phyloP scores from a whole-genome alignment of 2,113 vertebrate species.

The Pleuronectes platessa region DNA sequence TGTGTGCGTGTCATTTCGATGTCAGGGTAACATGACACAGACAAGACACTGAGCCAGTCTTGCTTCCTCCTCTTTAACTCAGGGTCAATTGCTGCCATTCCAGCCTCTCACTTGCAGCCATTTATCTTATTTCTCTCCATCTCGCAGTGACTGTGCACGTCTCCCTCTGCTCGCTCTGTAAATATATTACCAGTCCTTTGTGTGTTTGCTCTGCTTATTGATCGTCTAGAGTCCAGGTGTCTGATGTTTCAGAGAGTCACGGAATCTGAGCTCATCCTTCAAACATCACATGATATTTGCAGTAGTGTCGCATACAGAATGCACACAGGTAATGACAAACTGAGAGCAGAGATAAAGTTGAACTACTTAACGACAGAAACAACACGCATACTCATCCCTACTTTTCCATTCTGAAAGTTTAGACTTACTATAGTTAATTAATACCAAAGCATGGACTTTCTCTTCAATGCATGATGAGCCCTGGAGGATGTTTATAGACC shows the following conservation, averaged over 20 bases:
- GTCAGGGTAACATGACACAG: constrained; percentile 31
- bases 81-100: constrained; percentile 52
- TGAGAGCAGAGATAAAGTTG: constrained; percentile 16
- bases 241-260: constrained; percentile 49
- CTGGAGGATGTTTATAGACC: neutral
- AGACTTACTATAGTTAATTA: neutral
- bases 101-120: constrained; percentile 33
- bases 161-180: constrained; percentile 57
- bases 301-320: constrained; percentile 22
- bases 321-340: constrained; percentile 41
- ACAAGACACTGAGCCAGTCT: constrained; percentile 23
- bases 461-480: no score
- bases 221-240: constrained; percentile 74
- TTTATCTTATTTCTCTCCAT: constrained; percentile 43
- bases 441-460: no score
- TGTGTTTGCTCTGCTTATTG: constrained; percentile 70
- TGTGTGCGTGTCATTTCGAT: constrained; percentile 7
- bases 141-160: constrained; percentile 9
- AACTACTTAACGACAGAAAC: neutral
- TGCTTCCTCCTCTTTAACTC: constrained; percentile 34
- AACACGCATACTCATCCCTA: neutral
- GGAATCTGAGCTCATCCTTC: constrained; percentile 52
- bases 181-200: constrained; percentile 60
- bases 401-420: neutral
- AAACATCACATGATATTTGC: constrained; percentile 49